Evolutionary conservation across 53 echinoderm and acorn worm species (phyloP).

Genomic region (Stichopus horrens): DNA sequence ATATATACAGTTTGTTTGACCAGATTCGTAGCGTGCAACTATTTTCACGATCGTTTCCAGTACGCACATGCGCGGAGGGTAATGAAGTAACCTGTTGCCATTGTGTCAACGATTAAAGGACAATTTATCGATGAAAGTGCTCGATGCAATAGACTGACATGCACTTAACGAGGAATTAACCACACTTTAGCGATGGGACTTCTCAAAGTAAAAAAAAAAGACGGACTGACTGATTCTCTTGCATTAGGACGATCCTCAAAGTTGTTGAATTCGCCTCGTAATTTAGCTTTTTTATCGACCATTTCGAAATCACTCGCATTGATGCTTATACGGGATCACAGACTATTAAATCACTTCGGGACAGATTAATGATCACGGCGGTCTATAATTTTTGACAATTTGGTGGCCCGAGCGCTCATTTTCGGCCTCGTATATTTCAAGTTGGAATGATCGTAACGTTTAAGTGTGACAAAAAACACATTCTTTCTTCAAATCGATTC

Average conservation of each 20-base stretch:
- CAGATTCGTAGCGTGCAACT: too few species aligned
- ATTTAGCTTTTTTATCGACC: conserved; percentile 35
- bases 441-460: not conserved
- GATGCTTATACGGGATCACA: conserved; percentile 22
- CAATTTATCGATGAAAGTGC: conserved; percentile 25
- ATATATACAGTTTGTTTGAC: too few species aligned
- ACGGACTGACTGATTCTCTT: not conserved
- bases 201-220: not conserved
- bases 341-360: conserved; percentile 31
- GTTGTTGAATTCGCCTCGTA: conserved; percentile 27
- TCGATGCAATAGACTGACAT: conserved; percentile 8
- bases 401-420: conserved; percentile 14
- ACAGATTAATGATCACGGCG: conserved; percentile 38
- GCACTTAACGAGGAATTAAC: conserved; percentile 25
- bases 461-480: conserved; percentile 35
- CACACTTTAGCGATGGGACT: not conserved
- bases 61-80: too few species aligned
- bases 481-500: not conserved
- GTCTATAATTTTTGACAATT: conserved; percentile 40
- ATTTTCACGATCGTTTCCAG: too few species aligned
- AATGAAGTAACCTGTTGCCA: not conserved
- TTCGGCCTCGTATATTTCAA: conserved; percentile 11
- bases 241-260: conserved; percentile 1
- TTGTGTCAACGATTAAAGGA: conserved; percentile 12
- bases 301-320: conserved; percentile 24